A percentile compares a stretch with the other conserved stretches of the same genome.
Conservation (phyloP, 2,113 vertebrate genomes). For the Erythrocercus mccallii region DNA sequence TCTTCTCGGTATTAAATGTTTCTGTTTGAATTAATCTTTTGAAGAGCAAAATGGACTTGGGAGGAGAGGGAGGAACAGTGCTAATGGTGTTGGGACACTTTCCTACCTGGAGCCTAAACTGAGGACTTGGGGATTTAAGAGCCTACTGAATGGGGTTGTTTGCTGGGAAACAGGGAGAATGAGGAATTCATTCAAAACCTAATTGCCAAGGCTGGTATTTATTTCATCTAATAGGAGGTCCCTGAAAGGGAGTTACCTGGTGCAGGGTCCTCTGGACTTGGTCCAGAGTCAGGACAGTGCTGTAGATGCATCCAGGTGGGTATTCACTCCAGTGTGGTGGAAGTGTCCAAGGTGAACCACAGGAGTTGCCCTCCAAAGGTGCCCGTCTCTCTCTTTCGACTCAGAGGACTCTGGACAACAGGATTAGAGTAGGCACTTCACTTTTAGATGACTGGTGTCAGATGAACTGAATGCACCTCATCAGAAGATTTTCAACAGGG, state of each 20-base stretch:
- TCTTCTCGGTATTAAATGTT: not conserved
- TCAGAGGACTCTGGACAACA: not conserved
- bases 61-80: not conserved
- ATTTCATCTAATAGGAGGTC: not conserved
- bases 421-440: not conserved
- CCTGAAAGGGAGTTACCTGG: not conserved
- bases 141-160: not conserved
- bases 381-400: not conserved
- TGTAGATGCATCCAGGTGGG: fast-evolving
- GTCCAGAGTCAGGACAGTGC: not conserved
- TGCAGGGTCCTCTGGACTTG: fast-evolving
- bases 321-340: not conserved
- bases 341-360: not conserved
- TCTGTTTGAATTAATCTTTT: not conserved
- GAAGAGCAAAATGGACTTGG: not conserved
- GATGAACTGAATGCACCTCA: not conserved
- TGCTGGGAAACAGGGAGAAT: not conserved
- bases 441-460: not conserved
- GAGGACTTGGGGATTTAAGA: not conserved
- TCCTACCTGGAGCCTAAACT: not conserved
- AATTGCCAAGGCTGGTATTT: not conserved
- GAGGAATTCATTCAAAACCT: too few species aligned
- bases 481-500: not conserved
- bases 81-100: not conserved
- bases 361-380: not conserved